Evolutionary conservation across 92 coral and sea anemone species (phyloP).

Genomic region (Parazoanthus atlanticus): DNA sequence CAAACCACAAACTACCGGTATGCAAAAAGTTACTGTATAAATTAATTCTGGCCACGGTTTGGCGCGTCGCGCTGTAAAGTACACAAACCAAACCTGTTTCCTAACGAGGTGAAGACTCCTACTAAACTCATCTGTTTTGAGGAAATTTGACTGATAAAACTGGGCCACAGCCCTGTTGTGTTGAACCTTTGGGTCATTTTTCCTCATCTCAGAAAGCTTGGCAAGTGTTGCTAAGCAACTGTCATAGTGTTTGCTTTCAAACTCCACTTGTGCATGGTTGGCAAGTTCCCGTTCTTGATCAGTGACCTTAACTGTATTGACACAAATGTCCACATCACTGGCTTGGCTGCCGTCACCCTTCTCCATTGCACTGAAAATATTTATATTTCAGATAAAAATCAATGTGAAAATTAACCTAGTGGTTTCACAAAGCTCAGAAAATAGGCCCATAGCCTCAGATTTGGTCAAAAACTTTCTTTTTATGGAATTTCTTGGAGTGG

Average conservation of each 20-base stretch:
- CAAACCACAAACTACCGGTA: too few relatives aligned
- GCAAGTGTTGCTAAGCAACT: conserved; percentile 71
- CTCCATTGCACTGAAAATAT: conserved; percentile 15
- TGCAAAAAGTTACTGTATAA: too few relatives aligned
- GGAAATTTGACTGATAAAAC: conserved; percentile 74
- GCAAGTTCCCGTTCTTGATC: conserved; percentile 93
- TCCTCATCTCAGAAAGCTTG: conserved; percentile 77
- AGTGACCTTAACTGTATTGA: conserved; percentile 55
- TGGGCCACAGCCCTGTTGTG: conserved; percentile 88
- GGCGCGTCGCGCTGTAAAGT: too few relatives aligned
- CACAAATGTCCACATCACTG: conserved; percentile 21
- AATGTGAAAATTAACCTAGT: too few relatives aligned
- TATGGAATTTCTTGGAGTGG: too few relatives aligned
- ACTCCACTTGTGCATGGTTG: conserved; percentile 83
- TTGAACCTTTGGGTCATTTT: conserved; percentile 77
- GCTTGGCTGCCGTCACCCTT: conserved; percentile 1
- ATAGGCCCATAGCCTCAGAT: too few relatives aligned
- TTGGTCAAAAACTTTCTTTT: too few relatives aligned
- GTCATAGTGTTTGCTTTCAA: conserved; percentile 84
- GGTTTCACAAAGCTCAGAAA: too few relatives aligned
- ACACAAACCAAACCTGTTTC: conserved; percentile 89
- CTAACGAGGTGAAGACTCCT: conserved; percentile 61
- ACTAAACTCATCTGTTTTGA: conserved; percentile 84
- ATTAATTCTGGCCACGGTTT: too few relatives aligned
- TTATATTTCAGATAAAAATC: too few relatives aligned